These are phyloP conservation scores for Heliconius melpomene DNA, from an alignment of 1,140 invertebrate genomes.

Conservation along the genomic window DNA sequence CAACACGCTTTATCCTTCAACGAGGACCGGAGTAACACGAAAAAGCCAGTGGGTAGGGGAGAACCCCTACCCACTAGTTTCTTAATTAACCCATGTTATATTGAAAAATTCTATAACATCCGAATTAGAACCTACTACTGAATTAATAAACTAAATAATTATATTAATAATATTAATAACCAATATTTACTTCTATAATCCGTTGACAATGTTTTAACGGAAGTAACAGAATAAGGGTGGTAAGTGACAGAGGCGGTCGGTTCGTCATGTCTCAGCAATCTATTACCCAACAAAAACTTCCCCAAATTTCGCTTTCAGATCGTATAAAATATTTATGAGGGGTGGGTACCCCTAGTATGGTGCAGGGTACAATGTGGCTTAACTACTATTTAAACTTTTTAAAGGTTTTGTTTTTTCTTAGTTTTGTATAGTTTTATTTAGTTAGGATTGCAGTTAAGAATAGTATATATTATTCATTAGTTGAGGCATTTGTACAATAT, in stretches of 20 bases:
- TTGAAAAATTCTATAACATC: too few species aligned
- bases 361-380: neutral
- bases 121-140: too few species aligned
- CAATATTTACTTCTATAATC: slow-evolving; percentile 15
- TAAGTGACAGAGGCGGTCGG: slow-evolving; percentile 31
- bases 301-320: slow-evolving; percentile 41
- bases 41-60: too few species aligned
- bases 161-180: too few species aligned
- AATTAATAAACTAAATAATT: too few species aligned
- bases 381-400: neutral
- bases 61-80: too few species aligned
- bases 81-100: too few species aligned
- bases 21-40: too few species aligned
- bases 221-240: slow-evolving; percentile 22
- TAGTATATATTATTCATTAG: too few species aligned
- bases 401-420: neutral
- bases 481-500: too few species aligned
- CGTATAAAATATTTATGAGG: slow-evolving; percentile 70
- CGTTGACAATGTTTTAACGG: neutral
- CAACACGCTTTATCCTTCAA: too few species aligned
- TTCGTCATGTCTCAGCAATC: slow-evolving; percentile 54
- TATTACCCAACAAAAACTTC: slow-evolving; percentile 63
- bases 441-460: too few species aligned
- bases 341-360: slow-evolving; percentile 26
- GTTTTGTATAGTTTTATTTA: neutral